Percentiles rank a stretch among this genome's conserved stretches.
Conservation (phyloP, 2,113 vertebrate species). For the Oxyruncus cristatus region DNA sequence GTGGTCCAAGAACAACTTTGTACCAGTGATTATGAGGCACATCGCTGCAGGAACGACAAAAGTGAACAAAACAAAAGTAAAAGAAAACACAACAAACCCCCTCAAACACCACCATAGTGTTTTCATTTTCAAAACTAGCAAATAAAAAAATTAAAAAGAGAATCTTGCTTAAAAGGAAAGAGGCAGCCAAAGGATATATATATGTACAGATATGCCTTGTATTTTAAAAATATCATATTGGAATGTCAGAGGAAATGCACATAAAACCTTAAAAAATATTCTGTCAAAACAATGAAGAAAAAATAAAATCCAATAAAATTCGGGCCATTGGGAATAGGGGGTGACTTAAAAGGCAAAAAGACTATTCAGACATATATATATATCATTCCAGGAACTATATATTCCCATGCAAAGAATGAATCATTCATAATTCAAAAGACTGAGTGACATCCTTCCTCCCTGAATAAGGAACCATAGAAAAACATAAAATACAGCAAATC, state of each 20-base stretch:
- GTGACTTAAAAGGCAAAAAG: neutral
- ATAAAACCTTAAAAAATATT: neutral
- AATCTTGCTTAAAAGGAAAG: neutral
- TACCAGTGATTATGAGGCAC: neutral
- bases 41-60: neutral
- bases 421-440: neutral
- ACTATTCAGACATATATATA: neutral
- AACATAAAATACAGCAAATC: neutral
- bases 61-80: neutral
- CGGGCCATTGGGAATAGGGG: neutral
- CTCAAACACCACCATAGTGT: neutral
- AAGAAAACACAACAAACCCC: neutral
- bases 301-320: neutral
- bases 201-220: neutral
- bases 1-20: neutral
- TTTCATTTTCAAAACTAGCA: neutral
- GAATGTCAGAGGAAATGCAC: neutral
- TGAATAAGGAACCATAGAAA: neutral
- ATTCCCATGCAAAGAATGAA: neutral
- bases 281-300: neutral
- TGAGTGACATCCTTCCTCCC: neutral
- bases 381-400: neutral
- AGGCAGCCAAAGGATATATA: neutral
- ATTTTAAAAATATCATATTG: neutral
- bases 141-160: neutral